Base-by-base conservation (phyloP, 2,888 invertebrate genomes). In the Halictus ligatus region DNA sequence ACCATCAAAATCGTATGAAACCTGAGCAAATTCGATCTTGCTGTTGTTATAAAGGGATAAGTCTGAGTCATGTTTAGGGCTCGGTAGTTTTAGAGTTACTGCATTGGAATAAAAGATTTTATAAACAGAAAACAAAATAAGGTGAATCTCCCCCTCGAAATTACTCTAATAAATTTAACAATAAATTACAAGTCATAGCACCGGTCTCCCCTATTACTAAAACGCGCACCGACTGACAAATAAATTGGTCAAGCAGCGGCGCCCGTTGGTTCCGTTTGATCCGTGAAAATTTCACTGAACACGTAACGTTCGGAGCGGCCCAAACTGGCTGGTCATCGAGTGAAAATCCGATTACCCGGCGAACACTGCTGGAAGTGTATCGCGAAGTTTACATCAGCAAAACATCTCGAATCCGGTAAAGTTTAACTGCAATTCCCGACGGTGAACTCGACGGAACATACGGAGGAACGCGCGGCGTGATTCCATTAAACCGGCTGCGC, bases 401-500 rank as follows among this genome's bases (percentile, higher is more conserved):
- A 78, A 71, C 50, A 69, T 77, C 74, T 46, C 72, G 75, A 75
- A 72, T 71, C 78, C 73, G 78, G 76, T 76, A 74, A 80, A 83
- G 78, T 81, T 81, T 67, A 88, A 86, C 82, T 72, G 79, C 82
- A 72, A 90, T 83, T 64, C 77, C 43, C 76, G 78, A 29, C 50
- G 58, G 74, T 54, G 79, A 60, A 75, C 69, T 74, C 72, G 71
- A n/a, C 71, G 67, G 29, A 77, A 78, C 69, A 58, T 72, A 77
- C 78, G 75, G 71, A 76, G 75, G 75, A 76, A 86, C 50, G 69
- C 50, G 69, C 88, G 64, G 54, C 75, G 86, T 76, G 87, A 67
- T 89, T 87, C 82, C 89, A 90, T 89, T 89, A 90, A 87, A 80
- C 75, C 86, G 60, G 69, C 54, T 72, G 46, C 78, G 75, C 82